Percentiles rank a stretch among this genome's conserved stretches.
These are phyloP conservation scores for Neelides sp. DNA, from an alignment of 1,140 invertebrate genomes.

Conservation along the genomic window DNA sequence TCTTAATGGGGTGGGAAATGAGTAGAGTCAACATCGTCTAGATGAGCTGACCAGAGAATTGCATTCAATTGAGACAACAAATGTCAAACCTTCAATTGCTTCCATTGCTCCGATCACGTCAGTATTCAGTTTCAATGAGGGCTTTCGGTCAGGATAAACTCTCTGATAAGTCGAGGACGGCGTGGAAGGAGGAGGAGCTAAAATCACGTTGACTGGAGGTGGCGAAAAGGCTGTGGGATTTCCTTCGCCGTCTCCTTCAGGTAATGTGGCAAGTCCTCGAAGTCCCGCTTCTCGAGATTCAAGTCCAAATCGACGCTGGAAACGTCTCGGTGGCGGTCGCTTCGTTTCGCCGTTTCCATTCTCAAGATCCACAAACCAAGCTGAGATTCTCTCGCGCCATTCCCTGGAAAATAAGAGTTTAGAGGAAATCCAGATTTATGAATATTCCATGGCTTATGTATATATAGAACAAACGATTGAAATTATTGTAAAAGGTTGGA, in stretches of 20 bases:
- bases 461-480: too few relatives aligned
- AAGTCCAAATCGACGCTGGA: constrained; percentile 54
- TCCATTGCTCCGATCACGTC: constrained; percentile 73
- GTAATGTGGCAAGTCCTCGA: constrained; percentile 49
- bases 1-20: too few relatives aligned
- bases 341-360: constrained; percentile 57
- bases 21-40: too few relatives aligned
- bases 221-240: constrained; percentile 4
- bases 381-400: constrained; percentile 77
- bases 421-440: constrained; percentile 5
- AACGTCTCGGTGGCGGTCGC: constrained; percentile 47
- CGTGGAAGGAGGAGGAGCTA: constrained; percentile 33
- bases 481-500: too few relatives aligned
- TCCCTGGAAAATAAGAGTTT: constrained; percentile 48
- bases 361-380: constrained; percentile 76
- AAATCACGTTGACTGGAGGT: neutral
- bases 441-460: too few relatives aligned
- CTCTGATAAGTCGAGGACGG: constrained; percentile 43
- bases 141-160: constrained; percentile 63
- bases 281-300: constrained; percentile 60
- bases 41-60: too few relatives aligned
- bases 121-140: constrained; percentile 60
- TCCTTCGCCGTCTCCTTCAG: constrained; percentile 54
- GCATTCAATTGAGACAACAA: neutral
- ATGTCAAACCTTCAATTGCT: constrained; percentile 59